Conservation (phyloP, 2,113 vertebrate genomes). For the Cardinalis cardinalis region DNA sequence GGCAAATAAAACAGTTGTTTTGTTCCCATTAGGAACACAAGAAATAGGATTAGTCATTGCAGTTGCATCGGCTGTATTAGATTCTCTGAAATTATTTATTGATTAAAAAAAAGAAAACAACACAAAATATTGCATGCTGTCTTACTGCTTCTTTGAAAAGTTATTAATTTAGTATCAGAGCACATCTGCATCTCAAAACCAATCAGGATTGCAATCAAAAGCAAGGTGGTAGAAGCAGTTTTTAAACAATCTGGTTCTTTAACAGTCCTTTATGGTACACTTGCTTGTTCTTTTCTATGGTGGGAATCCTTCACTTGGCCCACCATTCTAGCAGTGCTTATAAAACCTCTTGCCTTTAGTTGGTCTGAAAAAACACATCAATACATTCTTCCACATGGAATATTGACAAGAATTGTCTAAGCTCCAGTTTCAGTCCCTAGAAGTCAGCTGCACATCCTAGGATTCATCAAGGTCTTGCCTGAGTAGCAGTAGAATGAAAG, state of each 20-base stretch:
- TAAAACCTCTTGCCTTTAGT: background rate
- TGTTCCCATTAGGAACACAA: background rate
- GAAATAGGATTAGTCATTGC: background rate
- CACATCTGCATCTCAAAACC: background rate
- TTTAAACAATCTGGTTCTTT: background rate
- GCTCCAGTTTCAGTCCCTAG: background rate
- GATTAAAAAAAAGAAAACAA: background rate
- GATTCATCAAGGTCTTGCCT: background rate
- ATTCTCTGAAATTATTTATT: background rate
- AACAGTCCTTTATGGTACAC: background rate
- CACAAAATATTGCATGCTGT: background rate
- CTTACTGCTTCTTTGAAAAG: background rate
- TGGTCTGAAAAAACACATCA: background rate
- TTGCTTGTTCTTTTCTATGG: background rate
- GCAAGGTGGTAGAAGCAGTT: background rate
- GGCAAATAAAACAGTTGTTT: background rate
- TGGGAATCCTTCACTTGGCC: background rate
- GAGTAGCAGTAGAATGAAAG: background rate
- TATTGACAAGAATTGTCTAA: background rate
- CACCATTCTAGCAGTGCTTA: background rate
- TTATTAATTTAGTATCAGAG: background rate
- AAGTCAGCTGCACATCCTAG: background rate
- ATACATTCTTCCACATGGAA: background rate
- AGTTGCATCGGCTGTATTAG: background rate
- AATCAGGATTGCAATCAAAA: background rate